Base-by-base conservation (phyloP, 2,113 vertebrate species). In the Pterocles orientalis region DNA sequence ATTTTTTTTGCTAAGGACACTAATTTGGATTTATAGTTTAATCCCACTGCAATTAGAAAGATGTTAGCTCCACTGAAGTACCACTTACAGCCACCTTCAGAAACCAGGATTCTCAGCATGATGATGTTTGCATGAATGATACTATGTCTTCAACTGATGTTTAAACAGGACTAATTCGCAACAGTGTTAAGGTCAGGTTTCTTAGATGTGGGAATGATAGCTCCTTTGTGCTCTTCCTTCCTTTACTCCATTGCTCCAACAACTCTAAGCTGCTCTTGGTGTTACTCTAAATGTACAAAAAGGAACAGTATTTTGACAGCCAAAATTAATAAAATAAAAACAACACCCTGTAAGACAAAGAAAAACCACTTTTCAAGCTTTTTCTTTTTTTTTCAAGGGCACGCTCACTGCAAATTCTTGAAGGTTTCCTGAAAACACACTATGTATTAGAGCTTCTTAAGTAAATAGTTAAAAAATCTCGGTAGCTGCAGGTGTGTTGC, bases 281-380 rank as follows among this genome's bases (percentile, higher is more conserved):
- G 57, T 31, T 91, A 48, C 3, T 85, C 53, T 86, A 53, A 75
- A 51, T 39, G 4, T 51, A 61, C 48, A 33, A 71, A 72, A 75
- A 4, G 33, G 36, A 94, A 75, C 16, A 51, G 29, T 36, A 66
- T 79, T 94, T 89, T 68, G 66, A 48, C 64, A 71, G 29, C 7
- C 24, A 60, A 60, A 79, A 51, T 70, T 56, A 89, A 18, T 31
- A 87, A 91, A 86, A 58, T 54, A 53, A 78, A 25, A 79, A 36
- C 31, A 85, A 29, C 9, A 9, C 6, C 62, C 50, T 0, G 0
- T 60, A 86, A 24, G 24, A 62, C 12, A 60, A 34, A 80, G 45
- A 33, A 70, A 79, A 88, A 80, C 3, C 34, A 43, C 43, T 71
- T 81, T 58, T 50, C 54, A 84, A 88, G 39, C 23, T 73, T 39